Conservation (phyloP, 1,140 invertebrate species). For the Drosophila sucinea region DNA sequence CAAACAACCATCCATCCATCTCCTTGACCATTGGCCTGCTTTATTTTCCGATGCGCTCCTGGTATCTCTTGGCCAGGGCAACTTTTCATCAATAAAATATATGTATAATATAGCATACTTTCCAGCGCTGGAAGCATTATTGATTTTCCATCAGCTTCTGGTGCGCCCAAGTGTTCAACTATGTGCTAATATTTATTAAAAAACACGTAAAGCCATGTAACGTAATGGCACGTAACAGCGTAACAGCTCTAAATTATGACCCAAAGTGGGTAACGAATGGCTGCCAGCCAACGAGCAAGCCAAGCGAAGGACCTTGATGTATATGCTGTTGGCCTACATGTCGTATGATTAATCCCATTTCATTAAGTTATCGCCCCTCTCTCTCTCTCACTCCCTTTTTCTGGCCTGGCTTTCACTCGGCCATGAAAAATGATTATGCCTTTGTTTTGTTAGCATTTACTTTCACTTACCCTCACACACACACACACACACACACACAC, state of each 20-base stretch:
- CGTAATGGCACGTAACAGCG: constrained; percentile 53
- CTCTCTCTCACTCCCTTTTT: constrained; percentile 13
- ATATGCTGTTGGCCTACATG: constrained; percentile 41
- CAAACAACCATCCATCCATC: not conserved
- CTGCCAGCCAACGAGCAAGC: constrained; percentile 35
- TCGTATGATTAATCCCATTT: constrained; percentile 79
- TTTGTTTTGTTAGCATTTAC: constrained; percentile 59
- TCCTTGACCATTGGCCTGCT: not conserved
- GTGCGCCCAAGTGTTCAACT: constrained; percentile 72
- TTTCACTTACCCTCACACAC: constrained; percentile 37
- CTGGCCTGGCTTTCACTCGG: constrained; percentile 39
- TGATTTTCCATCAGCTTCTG: constrained; percentile 73
- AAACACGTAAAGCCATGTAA: constrained; percentile 55
- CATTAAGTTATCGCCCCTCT: constrained; percentile 69
- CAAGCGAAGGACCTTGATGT: not conserved
- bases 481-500: not conserved
- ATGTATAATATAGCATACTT: constrained; percentile 18
- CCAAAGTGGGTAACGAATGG: not conserved
- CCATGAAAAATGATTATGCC: constrained; percentile 70
- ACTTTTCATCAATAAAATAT: constrained; percentile 75
- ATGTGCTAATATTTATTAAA: constrained; percentile 81
- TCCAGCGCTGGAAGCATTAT: constrained; percentile 31
- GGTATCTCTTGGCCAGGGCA: constrained; percentile 29
- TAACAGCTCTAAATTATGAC: constrained; percentile 46
- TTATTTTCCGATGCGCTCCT: not conserved